Evolutionary conservation across 2,797 vertebrate genomes (phyloP), one percentile per base, ranked within the genome.

Genomic region (Trichosurus vulpecula): DNA sequence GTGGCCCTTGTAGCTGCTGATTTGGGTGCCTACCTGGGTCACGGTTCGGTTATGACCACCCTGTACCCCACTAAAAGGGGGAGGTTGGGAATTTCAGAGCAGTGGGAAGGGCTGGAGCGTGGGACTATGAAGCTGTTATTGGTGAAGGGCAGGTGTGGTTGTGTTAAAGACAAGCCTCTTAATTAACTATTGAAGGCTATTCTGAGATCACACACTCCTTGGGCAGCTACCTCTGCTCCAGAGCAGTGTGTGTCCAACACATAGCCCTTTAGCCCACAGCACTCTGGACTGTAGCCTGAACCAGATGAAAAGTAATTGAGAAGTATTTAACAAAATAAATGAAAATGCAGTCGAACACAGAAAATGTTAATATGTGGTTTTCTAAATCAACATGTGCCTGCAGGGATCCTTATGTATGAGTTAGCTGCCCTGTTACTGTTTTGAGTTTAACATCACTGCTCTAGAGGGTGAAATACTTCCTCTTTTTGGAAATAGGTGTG

Each of bases 151-250:
- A 92, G 2, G 35, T 92, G 89, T 0, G n/a, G n/a, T 74, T 4
- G 91, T 94, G 90, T 90, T 91, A 94, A 94, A 95, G 90, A 31
- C 91, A 87, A 66, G 35, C 35, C 14, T n/a, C 61, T n/a, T 66
- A 19, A 19, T 66, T 66, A n/a, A 4, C 30, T 61, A 14, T 31
- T 57, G 56, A 29, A 58, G 57, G 30, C 30, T 57, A 57, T 66
- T 19, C 35, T 66, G 61, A n/a, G 35, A 19, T 19, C 61, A 66
- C 35, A n/a, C 61, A 66, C 31, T 66, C 31, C 31, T 66, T 66
- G 13, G 35, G 13, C 61, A 66, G 61, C 31, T 29, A 10, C 57
- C 57, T 31, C 30, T 58, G 57, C 57, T 58, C 57, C 57, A 58
- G 30, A 31, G 57, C 29, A 58, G 57, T 10, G 57, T 58, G 30